A percentile compares a stretch with the other conserved stretches of the same genome.
These are phyloP conservation scores for Tupiocoris notatus DNA, from an alignment of 2,888 invertebrate genomes.

Conservation along the genomic window DNA sequence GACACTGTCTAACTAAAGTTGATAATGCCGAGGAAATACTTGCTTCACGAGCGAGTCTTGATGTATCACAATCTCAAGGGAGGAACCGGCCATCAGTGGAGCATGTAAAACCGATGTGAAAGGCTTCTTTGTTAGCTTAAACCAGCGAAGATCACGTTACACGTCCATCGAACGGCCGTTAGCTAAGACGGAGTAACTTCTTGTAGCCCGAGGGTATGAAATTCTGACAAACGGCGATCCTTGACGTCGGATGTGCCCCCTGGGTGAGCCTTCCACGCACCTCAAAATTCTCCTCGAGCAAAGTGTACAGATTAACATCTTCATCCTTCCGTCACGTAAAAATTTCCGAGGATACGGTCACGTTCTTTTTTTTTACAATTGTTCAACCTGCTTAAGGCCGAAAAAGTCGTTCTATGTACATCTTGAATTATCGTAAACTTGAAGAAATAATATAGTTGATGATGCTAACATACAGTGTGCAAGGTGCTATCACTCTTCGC, in stretches of 20 bases:
- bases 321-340: neutral
- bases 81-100: slow-evolving; percentile 12
- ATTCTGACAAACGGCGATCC: neutral
- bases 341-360: too few relatives aligned
- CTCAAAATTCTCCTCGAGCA: neutral
- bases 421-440: too few relatives aligned
- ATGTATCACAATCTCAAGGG: slow-evolving; percentile 6
- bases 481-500: too few relatives aligned
- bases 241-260: neutral
- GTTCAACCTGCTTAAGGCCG: too few relatives aligned
- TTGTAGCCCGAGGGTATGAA: slow-evolving; percentile 12
- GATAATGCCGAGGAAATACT: neutral
- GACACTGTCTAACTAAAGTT: neutral
- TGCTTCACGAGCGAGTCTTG: neutral
- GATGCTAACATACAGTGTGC: too few relatives aligned
- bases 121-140: slow-evolving; percentile 37
- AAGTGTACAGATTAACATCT: neutral
- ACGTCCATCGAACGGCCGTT: slow-evolving; percentile 4
- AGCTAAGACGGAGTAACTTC: neutral
- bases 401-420: too few relatives aligned
- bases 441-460: too few relatives aligned
- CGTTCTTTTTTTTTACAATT: too few relatives aligned
- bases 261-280: neutral
- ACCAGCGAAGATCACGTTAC: slow-evolving; percentile 32
- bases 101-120: slow-evolving; percentile 3